Conservation (phyloP, 2,797 vertebrate genomes). For the Numenius phaeopus region DNA sequence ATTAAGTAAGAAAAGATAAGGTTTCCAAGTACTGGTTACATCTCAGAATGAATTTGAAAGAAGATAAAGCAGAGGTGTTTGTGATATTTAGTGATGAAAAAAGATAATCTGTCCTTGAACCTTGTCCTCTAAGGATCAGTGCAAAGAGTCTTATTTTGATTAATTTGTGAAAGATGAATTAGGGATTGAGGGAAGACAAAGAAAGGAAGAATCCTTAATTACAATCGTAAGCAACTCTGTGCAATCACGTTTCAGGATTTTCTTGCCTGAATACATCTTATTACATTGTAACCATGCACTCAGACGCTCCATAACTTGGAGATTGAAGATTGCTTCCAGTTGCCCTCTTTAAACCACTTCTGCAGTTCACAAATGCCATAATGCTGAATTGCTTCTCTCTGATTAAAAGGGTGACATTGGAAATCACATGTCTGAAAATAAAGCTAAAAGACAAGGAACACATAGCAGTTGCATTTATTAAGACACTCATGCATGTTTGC, state of each 20-base stretch:
- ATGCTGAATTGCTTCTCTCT: not conserved
- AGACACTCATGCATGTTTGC: not conserved
- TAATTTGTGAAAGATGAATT: constrained; percentile 52
- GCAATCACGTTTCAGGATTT: constrained; percentile 62
- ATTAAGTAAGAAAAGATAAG: constrained; percentile 5
- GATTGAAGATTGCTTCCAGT: constrained; percentile 21
- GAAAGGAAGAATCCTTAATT: constrained; percentile 58
- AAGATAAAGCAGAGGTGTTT: constrained; percentile 7
- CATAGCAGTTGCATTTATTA: not conserved
- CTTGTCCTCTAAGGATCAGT: constrained; percentile 35
- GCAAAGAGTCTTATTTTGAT: constrained; percentile 53
- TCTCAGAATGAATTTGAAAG: not conserved
- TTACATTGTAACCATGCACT: constrained; percentile 30
- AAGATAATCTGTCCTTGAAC: constrained; percentile 36
- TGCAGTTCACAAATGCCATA: constrained; percentile 2
- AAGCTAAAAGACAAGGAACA: not conserved
- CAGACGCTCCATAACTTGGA: not conserved
- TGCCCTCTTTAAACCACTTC: constrained; percentile 40
- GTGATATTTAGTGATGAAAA: constrained; percentile 16
- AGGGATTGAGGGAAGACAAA: constrained; percentile 47
- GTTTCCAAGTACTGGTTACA: not conserved
- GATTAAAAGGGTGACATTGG: constrained; percentile 2
- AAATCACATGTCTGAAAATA: not conserved
- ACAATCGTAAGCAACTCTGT: constrained; percentile 26
- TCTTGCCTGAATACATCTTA: constrained; percentile 60